Evolutionary conservation across 2,888 invertebrate genomes (phyloP).

Genomic region (Ennomos quercinarius): DNA sequence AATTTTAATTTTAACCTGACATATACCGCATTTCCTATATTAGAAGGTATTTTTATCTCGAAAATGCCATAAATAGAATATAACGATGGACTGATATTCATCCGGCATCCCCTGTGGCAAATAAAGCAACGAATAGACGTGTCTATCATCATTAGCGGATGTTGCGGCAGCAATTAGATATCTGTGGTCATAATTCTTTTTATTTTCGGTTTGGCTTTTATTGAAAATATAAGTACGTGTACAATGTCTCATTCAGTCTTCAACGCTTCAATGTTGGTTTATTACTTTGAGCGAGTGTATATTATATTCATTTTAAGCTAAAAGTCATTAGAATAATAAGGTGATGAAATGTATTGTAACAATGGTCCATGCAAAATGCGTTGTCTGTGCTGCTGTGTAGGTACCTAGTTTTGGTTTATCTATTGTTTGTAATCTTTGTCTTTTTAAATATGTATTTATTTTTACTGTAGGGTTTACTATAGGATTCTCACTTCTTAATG

Average conservation of each 20-base stretch:
- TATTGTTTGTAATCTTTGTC: no score
- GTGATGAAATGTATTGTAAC: no score
- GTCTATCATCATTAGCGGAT: constrained; percentile 68
- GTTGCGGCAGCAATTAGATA: constrained; percentile 53
- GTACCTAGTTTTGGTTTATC: no score
- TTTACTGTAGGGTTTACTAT: no score
- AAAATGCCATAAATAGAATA: constrained; percentile 32
- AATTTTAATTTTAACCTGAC: constrained; percentile 22
- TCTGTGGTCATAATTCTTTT: constrained; percentile 20
- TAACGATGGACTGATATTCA: constrained; percentile 32
- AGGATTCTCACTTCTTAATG: no score
- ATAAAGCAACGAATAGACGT: constrained; percentile 57
- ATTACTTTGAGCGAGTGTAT: no score
- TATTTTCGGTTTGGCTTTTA: constrained; percentile 5
- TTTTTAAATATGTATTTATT: no score
- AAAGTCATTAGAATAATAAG: no score
- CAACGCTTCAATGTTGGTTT: no score
- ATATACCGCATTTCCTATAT: constrained; percentile 20
- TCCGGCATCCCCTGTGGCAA: constrained; percentile 40
- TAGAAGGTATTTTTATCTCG: constrained; percentile 18
- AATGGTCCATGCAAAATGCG: no score
- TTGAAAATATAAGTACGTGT: background rate
- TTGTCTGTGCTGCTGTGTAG: no score
- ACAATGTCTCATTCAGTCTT: background rate
- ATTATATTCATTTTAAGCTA: no score